Conservation (phyloP, 2,888 invertebrate species). For the Drosophila paranaensis region DNA sequence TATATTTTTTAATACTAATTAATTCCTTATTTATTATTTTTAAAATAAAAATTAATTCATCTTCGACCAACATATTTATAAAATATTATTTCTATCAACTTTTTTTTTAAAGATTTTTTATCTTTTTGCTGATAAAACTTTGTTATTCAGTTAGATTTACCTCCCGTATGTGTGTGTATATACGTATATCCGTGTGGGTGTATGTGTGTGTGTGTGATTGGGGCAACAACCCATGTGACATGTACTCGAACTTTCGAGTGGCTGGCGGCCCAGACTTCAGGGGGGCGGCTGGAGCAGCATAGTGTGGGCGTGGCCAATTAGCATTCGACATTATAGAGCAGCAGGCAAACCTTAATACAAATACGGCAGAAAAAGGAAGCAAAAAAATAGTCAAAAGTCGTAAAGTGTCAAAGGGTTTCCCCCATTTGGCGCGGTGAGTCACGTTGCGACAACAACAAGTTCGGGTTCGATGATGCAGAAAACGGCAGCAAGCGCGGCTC, state of each 20-base stretch:
- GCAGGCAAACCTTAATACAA: conserved; percentile 30
- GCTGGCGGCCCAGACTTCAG: conserved; percentile 49
- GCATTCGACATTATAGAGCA: conserved; percentile 51
- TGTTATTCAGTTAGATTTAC: conserved; percentile 39
- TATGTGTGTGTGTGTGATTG: conserved; percentile 27
- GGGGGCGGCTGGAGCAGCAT: not conserved
- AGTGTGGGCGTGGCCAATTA: conserved; percentile 68
- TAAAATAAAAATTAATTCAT: no score
- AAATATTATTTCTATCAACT: no score
- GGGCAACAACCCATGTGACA: conserved; percentile 73
- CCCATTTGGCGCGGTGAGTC: conserved; percentile 60
- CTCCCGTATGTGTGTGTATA: not conserved
- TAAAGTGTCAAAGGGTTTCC: conserved; percentile 50
- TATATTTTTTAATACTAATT: no score
- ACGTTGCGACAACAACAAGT: conserved; percentile 47
- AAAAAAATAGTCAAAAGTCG: conserved; percentile 43
- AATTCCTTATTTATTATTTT: no score
- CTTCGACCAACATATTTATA: no score
- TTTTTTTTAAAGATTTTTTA: no score
- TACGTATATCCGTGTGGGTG: not conserved
- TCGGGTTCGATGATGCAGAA: conserved; percentile 70
- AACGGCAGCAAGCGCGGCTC: conserved; percentile 49
- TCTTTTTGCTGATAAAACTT: not conserved
- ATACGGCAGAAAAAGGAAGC: not conserved
- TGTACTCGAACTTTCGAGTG: conserved; percentile 72